Percentiles rank a stretch among this genome's conserved stretches.
Evolutionary conservation across 2,888 invertebrate species (phyloP).

Genomic region (Axea sp.): DNA sequence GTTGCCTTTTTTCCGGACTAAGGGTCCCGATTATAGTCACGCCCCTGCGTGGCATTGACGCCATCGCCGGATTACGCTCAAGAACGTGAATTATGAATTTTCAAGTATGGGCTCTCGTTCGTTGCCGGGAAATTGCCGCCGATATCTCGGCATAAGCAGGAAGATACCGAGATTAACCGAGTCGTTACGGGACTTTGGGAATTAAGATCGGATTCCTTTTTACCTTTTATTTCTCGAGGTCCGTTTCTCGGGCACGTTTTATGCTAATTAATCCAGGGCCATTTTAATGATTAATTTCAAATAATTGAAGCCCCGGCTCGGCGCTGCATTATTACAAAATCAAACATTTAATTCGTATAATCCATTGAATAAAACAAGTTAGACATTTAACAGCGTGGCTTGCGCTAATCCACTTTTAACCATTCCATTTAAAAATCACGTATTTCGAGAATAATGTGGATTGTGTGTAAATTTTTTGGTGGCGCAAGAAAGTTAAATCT

Average conservation of each 20-base stretch:
- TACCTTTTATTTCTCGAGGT: conserved; percentile 12
- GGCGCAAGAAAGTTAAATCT: conserved; percentile 60
- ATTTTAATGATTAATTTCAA: conserved; percentile 22
- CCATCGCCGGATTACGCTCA: conserved; percentile 71
- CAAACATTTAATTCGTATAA: conserved; percentile 33
- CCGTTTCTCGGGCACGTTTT: conserved; percentile 12
- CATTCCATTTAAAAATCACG: conserved; percentile 33
- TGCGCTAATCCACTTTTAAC: conserved; percentile 38
- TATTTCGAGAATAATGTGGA: conserved; percentile 38
- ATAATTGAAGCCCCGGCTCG: background rate
- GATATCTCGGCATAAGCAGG: conserved; percentile 67
- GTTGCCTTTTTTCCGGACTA: conserved; percentile 62
- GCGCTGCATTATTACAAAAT: conserved; percentile 37
- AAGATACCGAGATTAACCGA: conserved; percentile 72
- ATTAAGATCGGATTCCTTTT: conserved; percentile 71
- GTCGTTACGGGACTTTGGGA: conserved; percentile 64
- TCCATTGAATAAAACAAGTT: conserved; percentile 25
- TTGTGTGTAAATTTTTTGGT: conserved; percentile 50
- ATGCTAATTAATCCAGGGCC: conserved; percentile 20
- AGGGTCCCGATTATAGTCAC: conserved; percentile 59
- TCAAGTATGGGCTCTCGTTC: conserved; percentile 67
- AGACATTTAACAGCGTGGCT: conserved; percentile 21
- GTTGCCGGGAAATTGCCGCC: conserved; percentile 69
- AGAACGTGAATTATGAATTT: conserved; percentile 77
- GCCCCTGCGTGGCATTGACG: conserved; percentile 63